A percentile compares a stretch with the other conserved stretches of the same genome.
These are phyloP conservation scores for Drosophila mettleri DNA, from an alignment of 2,888 invertebrate species.

Conservation along the genomic window DNA sequence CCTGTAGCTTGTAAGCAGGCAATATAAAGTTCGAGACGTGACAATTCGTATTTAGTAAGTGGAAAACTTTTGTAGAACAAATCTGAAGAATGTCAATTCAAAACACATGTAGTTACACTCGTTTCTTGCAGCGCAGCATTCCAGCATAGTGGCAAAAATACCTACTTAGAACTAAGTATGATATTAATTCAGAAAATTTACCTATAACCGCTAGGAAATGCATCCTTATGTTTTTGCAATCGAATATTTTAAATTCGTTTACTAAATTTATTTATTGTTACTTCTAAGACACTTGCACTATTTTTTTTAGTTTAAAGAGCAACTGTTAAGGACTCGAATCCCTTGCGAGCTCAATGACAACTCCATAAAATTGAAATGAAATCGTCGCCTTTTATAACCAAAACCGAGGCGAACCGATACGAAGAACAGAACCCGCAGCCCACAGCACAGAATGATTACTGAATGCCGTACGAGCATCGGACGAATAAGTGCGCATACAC, in stretches of 20 bases:
- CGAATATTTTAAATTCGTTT: conserved; percentile 12
- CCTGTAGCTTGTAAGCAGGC: conserved; percentile 13
- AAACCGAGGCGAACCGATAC: conserved; percentile 43
- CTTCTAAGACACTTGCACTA: conserved; percentile 28
- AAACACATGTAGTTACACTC: conserved; percentile 15
- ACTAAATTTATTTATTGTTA: not conserved
- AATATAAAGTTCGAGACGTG: conserved; percentile 40
- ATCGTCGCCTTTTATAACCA: conserved; percentile 70
- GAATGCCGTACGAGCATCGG: conserved; percentile 72
- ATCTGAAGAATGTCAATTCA: conserved; percentile 42
- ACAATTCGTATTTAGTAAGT: conserved; percentile 27
- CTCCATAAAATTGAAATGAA: conserved; percentile 64
- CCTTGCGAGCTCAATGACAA: conserved; percentile 58
- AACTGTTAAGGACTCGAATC: conserved; percentile 60
- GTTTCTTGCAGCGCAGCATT: conserved; percentile 10
- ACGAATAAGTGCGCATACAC: conserved; percentile 53
- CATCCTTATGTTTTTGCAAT: conserved; percentile 28
- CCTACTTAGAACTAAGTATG: not conserved
- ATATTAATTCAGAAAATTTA: conserved; percentile 21
- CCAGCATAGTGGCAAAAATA: not conserved
- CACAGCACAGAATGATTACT: conserved; percentile 84
- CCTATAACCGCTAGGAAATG: conserved; percentile 43
- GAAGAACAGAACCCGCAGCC: conserved; percentile 77
- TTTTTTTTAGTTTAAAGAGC: conserved; percentile 15
- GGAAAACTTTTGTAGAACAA: conserved; percentile 27